Evolutionary conservation across 2,113 vertebrate genomes (phyloP), one percentile per base, ranked within the genome.

Genomic region (Brachyhypopomus occidentalis): DNA sequence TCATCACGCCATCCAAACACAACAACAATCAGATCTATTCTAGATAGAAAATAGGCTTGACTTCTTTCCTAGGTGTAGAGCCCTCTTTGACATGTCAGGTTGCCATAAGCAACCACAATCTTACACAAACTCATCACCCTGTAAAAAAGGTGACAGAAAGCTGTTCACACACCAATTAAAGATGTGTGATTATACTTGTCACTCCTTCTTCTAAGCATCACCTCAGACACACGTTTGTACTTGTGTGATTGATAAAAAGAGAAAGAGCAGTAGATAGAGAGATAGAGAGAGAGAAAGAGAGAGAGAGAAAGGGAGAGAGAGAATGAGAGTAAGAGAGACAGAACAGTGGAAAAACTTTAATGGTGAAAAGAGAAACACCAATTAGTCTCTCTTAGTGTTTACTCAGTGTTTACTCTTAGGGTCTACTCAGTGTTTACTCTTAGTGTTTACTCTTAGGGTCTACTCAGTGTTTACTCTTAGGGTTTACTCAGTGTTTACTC

Each of bases 111-210:
- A 66, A 12, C 1, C 63, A 34, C 16, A 6, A 34, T 19, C 19
- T 34, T 30, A 34, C 63, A 66, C 63, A 30, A 30, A 2, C 17
- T 1, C 63, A 30, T 66, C 63, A 66, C 27, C 62, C 22, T 12
- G 7, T 0, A 19, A 34, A 30, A 30, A 34, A 66, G 2, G 63
- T 66, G 63, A 34, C 25, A 66, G 62, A 30, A 66, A 66, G 8
- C 63, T 19, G 27, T 66, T 66, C 63, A 34, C 63, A 66, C 63
- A 66, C 63, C 63, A 66, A 66, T 66, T 66, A 66, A 66, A 34
- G 27, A 30, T 19, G n/a, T 59, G 56, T n/a, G 19, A 8, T 23
- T 27, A 22, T 59, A 20, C 19, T 59, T 1, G 62, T 27, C 63
- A 66, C 63, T 5, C 63, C 63, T 66, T 27, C 60, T 27, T 34